These are phyloP conservation scores for Manis crassicaudata DNA, from an alignment of 2,797 vertebrate genomes.

Conservation along the genomic window DNA sequence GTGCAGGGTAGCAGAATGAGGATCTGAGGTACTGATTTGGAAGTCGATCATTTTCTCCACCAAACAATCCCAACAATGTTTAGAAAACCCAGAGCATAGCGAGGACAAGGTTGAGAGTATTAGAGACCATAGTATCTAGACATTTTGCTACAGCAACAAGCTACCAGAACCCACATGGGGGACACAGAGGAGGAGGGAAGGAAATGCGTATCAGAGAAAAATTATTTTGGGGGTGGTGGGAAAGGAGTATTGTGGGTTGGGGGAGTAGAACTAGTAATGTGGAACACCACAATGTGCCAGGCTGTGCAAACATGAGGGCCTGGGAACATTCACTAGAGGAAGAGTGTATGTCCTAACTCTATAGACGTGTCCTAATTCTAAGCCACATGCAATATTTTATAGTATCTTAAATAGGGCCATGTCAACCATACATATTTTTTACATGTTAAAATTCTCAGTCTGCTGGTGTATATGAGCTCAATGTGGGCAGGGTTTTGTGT, in stretches of 20 bases:
- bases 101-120: neutral
- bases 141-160: neutral
- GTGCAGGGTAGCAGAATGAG: neutral
- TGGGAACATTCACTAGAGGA: rapidly evolving
- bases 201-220: neutral
- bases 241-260: neutral
- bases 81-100: neutral
- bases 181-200: neutral
- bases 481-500: neutral
- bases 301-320: rapidly evolving
- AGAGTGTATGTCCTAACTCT: neutral
- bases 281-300: neutral
- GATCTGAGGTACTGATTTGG: neutral
- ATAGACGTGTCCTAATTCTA: neutral
- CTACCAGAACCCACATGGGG: neutral
- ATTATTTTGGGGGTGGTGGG: neutral
- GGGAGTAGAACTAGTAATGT: neutral
- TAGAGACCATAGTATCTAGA: neutral
- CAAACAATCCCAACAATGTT: neutral
- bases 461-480: neutral
- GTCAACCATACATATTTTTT: neutral
- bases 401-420: neutral
- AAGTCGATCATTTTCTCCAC: neutral
- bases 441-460: neutral
- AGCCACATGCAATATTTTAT: neutral